Evolutionary conservation across 1,140 invertebrate genomes (phyloP), one percentile per base, ranked within the genome.

Genomic region (Drosophila sp.): DNA sequence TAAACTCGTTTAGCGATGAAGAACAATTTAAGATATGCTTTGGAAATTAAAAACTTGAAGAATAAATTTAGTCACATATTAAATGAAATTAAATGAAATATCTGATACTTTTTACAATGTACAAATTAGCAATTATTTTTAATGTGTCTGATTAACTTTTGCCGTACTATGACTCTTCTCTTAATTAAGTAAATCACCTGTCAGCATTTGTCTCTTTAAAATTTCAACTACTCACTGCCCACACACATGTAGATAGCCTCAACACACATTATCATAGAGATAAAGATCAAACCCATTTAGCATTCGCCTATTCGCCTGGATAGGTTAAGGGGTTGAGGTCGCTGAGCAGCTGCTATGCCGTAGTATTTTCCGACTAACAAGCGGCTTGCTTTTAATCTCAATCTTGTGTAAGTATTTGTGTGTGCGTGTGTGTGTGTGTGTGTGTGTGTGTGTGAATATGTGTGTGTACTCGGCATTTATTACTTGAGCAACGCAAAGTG

Each of bases 301-400:
- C 41, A 36, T 41, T 34, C 45, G 64, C 14, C 54, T 59, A 36
- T 41, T 34, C 45, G 64, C 14, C 54, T 59, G 54, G 43, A 14
- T 38, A 41, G 61, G 56, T 76, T 25, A 69, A 58, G 69, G 66
- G 80, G 72, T 84, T 80, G 80, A 63, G 72, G 69, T 66, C 71
- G 57, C 34, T 59, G 48, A 58, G 76, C 79, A 77, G 46, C 72
- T 62, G 61, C 69, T 51, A 27, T 57, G 38, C 48, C 77, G 71
- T 59, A 70, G 61, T 36, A 38, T 38, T 38, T 38, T 25, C 29
- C 54, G 72, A 63, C 51, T 74, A 70, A 71, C 66, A 76, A 81
- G 79, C 79, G 79, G 79, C 61, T 56, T 50, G 80, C 80, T 83
- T 82, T 82, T 82, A 83, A 82, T 82, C 79, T 81, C 29, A 43